Base-by-base conservation (phyloP, 2,113 vertebrate species). In the Catharus minimus region DNA sequence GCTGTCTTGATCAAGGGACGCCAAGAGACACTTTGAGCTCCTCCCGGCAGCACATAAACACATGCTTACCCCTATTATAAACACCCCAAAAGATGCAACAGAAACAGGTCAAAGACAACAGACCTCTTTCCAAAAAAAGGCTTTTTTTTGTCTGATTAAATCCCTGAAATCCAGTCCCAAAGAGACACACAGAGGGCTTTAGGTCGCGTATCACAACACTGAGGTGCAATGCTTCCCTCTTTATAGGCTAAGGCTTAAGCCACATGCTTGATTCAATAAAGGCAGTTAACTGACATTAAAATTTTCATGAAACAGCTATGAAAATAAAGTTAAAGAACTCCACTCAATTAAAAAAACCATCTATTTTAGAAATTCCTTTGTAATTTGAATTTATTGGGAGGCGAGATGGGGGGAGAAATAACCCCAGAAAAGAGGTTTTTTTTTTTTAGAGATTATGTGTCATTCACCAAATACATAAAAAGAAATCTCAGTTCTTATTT, bases 401-500 rank as follows among this genome's bases (percentile, higher is more conserved):
- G 55, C 0, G 0, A 53, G 27, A 10, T 17, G 1, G 6, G 5
- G 9, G 13, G 6, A 30, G 7, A 20, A 58, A 41, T 67, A 90
- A 52, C 26, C 62, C 43, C 58, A 91, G 82, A 86, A 89, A 93
- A 52, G 3, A 53, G 55, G 55, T 71, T 93, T 78, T 83, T 44
- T 83, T 44, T 90, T 53, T 89, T 94, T 82, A 80, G 93, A 92
- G 85, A 91, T 87, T 61, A 83, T 12, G 15, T 18, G 68, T 82
- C 84, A 96, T 95, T 93, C 90, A 87, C 73, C 91, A 92, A 94
- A 94, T 58, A 82, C 62, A 75, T 71, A 50, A 86, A 92, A 67
- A 86, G 60, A 96, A 86, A 62, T 57, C 52, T 76, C 66, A 28
- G 71, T 89, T 95, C 87, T 58, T 93, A 93, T 91, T 95, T 90